Conservation (phyloP, 35 echinoderm and acorn worm species). For the Patiria miniata region DNA sequence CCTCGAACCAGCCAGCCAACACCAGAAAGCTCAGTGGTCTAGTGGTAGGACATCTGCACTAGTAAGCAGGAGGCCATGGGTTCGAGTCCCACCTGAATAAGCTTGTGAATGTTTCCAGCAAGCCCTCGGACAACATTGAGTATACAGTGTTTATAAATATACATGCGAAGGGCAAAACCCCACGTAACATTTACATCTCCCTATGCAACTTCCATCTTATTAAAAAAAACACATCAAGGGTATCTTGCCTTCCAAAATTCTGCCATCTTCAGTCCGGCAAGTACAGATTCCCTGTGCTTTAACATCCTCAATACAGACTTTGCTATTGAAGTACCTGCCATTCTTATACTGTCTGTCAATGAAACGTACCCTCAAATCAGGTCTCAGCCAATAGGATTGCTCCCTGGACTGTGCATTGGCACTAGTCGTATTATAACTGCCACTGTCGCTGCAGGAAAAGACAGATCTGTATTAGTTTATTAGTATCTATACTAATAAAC, state of each 20-base stretch:
- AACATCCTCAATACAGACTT: slow-evolving; percentile 87
- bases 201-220: neutral
- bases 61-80: no score
- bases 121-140: no score
- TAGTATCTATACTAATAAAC: no score
- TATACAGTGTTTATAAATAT: no score
- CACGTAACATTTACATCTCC: neutral
- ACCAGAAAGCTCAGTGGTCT: neutral
- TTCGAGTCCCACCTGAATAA: no score
- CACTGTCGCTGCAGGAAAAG: neutral
- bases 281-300: slow-evolving; percentile 70
- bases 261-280: slow-evolving; percentile 81
- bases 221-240: neutral
- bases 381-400: slow-evolving; percentile 66
- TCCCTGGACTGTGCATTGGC: neutral
- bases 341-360: slow-evolving; percentile 88
- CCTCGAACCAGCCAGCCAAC: neutral
- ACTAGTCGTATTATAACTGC: neutral
- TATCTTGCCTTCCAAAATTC: slow-evolving; percentile 65
- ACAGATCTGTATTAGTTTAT: no score
- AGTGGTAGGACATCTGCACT: no score
- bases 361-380: slow-evolving; percentile 85
- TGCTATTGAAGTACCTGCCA: slow-evolving; percentile 89
- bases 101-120: no score
- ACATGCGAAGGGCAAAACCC: no score